Base-by-base conservation (phyloP, 2,888 invertebrate genomes). In the Apotomis turbidana region DNA sequence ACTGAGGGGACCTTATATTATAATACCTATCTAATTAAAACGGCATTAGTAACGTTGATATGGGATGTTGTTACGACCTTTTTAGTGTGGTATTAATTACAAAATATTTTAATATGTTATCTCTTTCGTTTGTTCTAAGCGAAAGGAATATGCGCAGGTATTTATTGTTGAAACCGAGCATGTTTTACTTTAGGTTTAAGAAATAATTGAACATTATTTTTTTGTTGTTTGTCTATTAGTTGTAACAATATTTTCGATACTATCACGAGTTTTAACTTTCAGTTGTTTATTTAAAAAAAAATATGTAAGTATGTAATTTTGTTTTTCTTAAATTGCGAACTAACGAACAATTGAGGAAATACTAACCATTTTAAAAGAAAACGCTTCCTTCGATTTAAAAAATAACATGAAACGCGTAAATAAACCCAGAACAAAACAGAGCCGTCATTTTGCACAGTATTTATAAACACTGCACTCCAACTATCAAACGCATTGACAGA, bases 401-500 rank as follows among this genome's bases (percentile, higher is more conserved):
- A 15, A 27, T 27, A 27, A 27, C 27, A 27, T 27, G 2, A 27
- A 4, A 36, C 46, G 4, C 8, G 12, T 12, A 1, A 41, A 36
- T 41, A 46, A 61, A 46, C 44, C 62, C 10, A 49, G 9, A 54
- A 15, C 38, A 55, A 62, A 63, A 67, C 46, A 54, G 13, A 38
- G 15, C 55, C 49, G 63, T 68, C 57, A 72, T 41, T 58, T 62
- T 44, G 41, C 10, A 15, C 60, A 36, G 63, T 68, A 67, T 68
- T 61, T 68, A 72, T 68, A 71, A 71, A 72, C 49, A 61, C 61
- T n/a, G 60, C 44, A 10, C 44, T 66, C 58, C 55, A 68, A 74
- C 75, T 75, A 71, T 74, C 73, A 74, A 75, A 71, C 66, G 49
- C 73, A 76, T 81, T 78, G 80, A 79, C 79, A 81, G 81, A 68